A percentile compares a stretch with the other conserved stretches of the same genome.
Evolutionary conservation across 1,140 invertebrate genomes (phyloP).

Genomic region (Bombyx mori): DNA sequence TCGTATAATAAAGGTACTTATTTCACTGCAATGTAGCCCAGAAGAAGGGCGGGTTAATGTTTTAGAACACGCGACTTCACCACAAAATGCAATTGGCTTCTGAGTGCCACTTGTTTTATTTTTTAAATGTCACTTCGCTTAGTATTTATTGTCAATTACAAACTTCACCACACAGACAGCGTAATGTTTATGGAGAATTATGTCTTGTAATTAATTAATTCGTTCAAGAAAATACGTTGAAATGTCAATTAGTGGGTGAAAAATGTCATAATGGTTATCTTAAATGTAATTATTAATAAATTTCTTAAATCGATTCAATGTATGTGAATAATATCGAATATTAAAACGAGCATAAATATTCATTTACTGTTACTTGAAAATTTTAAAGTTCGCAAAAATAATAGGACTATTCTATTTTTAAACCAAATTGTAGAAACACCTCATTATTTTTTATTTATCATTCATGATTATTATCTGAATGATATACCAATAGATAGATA

Average conservation of each 20-base stretch:
- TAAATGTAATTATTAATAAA: too few relatives aligned
- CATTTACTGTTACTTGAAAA: too few relatives aligned
- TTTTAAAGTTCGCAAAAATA: too few relatives aligned
- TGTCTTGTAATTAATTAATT: background rate
- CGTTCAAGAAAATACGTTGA: too few relatives aligned
- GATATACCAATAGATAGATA: too few relatives aligned
- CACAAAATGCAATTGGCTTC: conserved; percentile 49
- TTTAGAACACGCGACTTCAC: conserved; percentile 36
- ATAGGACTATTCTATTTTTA: too few relatives aligned
- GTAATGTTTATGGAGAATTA: background rate
- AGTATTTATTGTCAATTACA: background rate
- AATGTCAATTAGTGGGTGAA: too few relatives aligned
- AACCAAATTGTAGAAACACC: too few relatives aligned
- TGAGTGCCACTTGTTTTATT: conserved; percentile 31
- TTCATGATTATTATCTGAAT: too few relatives aligned
- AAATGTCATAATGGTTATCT: too few relatives aligned
- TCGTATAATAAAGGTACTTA: conserved; percentile 5
- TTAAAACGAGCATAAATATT: too few relatives aligned
- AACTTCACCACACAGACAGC: background rate
- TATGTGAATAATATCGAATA: conserved; percentile 23
- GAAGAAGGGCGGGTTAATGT: conserved; percentile 45
- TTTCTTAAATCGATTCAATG: background rate
- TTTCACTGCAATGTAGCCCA: conserved; percentile 33
- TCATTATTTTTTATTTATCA: too few relatives aligned
- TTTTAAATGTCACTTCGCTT: conserved; percentile 17